phyloP scores from a whole-genome alignment of 2,113 vertebrate genomes.

The Synchiropus splendidus region DNA sequence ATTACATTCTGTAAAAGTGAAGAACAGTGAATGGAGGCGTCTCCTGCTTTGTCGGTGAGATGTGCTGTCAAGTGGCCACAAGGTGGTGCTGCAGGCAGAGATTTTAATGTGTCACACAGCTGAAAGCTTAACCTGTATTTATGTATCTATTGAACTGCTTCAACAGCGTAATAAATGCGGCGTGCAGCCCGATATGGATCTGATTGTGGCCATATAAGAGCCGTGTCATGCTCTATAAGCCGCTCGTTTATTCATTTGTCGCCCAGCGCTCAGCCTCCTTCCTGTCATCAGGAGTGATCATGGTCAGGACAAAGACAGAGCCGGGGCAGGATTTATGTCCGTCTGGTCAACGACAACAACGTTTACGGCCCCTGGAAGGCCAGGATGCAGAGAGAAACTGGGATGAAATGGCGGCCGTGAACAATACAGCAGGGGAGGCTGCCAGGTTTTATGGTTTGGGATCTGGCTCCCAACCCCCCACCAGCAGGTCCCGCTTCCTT shows the following conservation, averaged over 20 bases:
- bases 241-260: conserved; percentile 22
- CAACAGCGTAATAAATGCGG: conserved; percentile 16
- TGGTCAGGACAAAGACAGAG: conserved; percentile 43
- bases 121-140: conserved; percentile 15
- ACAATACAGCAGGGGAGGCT: conserved; percentile 66
- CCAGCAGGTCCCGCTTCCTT: conserved; percentile 68
- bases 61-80: conserved; percentile 45
- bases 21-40: too few relatives aligned
- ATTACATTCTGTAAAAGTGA: too few relatives aligned
- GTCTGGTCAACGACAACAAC: conserved; percentile 45
- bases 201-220: conserved; percentile 20
- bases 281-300: conserved; percentile 21
- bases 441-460: conserved; percentile 63
- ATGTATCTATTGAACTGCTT: conserved; percentile 21
- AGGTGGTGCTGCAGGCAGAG: conserved; percentile 69
- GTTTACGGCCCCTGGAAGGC: conserved; percentile 56
- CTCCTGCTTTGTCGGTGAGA: too few relatives aligned
- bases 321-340: conserved; percentile 30
- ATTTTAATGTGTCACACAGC: conserved; percentile 41
- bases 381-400: conserved; percentile 58
- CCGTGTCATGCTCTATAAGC: conserved; percentile 17
- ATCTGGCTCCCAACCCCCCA: conserved; percentile 61
- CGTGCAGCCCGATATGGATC: conserved; percentile 14
- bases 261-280: conserved; percentile 16
- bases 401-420: conserved; percentile 49